Evolutionary conservation across 2,888 invertebrate species (phyloP).

Genomic region (Homarus gammarus): DNA sequence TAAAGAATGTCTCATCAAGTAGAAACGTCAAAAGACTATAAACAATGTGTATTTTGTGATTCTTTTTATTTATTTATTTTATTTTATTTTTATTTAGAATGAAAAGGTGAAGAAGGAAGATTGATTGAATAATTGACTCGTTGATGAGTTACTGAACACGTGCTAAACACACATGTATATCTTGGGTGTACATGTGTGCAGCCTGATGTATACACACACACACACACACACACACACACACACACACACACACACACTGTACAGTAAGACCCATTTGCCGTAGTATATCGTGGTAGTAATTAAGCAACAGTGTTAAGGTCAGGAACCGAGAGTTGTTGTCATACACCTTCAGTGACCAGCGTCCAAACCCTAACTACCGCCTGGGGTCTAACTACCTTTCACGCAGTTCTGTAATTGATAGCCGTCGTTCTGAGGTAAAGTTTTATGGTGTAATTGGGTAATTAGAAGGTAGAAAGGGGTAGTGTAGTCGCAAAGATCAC

Average conservation of each 20-base stretch:
- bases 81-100: too few relatives aligned
- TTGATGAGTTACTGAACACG: too few relatives aligned
- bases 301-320: not conserved
- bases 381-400: not conserved
- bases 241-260: not conserved
- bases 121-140: too few relatives aligned
- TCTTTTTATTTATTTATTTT: too few relatives aligned
- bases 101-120: too few relatives aligned
- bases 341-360: not conserved
- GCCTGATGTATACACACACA: not conserved
- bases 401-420: constrained; percentile 31
- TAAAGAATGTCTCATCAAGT: too few relatives aligned
- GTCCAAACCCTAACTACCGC: not conserved
- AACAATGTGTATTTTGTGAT: too few relatives aligned
- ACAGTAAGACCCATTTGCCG: not conserved
- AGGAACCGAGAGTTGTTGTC: not conserved
- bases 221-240: constrained; percentile 8
- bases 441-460: constrained; percentile 45
- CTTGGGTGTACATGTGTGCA: not conserved
- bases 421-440: constrained; percentile 36
- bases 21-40: too few relatives aligned
- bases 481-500: not conserved
- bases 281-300: not conserved
- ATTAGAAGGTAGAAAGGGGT: constrained; percentile 11
- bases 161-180: not conserved